A percentile compares a stretch with the other conserved stretches of the same genome.
Conservation (phyloP, 2,113 vertebrate genomes). For the Pseudorhombus dupliciocellatus region DNA sequence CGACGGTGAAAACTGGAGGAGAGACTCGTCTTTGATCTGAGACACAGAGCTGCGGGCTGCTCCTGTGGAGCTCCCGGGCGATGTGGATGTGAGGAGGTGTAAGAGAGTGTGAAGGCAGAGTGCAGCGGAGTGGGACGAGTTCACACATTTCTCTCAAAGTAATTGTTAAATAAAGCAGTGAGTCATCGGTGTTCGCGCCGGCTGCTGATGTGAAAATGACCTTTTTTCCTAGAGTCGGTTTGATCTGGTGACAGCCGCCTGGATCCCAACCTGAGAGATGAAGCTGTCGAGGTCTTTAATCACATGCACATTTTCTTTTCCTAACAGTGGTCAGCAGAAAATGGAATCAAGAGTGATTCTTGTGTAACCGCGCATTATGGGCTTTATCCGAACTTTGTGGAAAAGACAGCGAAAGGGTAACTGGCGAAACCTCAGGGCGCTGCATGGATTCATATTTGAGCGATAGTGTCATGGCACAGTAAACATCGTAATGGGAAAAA, state of each 20-base stretch:
- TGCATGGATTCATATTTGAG: slow-evolving; percentile 39
- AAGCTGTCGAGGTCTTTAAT: slow-evolving; percentile 1
- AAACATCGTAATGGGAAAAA: slow-evolving; percentile 48
- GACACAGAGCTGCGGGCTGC: slow-evolving; percentile 7
- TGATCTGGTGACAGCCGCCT: neutral
- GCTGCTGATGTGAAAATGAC: neutral
- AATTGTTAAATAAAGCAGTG: slow-evolving; percentile 32
- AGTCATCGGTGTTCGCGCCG: slow-evolving; percentile 27
- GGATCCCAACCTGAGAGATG: neutral
- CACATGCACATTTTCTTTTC: neutral
- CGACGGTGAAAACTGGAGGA: neutral
- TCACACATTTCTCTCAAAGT: slow-evolving; percentile 25
- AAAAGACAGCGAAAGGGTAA: slow-evolving; percentile 27
- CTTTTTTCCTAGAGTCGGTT: neutral
- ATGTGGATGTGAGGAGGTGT: slow-evolving; percentile 5
- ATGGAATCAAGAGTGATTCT: neutral
- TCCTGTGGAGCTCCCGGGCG: neutral
- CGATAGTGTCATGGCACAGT: slow-evolving; percentile 44
- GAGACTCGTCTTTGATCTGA: slow-evolving; percentile 2
- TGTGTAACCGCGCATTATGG: neutral
- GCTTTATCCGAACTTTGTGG: slow-evolving; percentile 8
- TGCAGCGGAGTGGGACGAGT: slow-evolving; percentile 1
- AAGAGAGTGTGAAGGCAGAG: neutral
- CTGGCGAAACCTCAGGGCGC: slow-evolving; percentile 11
- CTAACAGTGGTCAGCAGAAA: neutral